Conservation (phyloP, 2,888 invertebrate species). For the Xanthorhoe spadicearia region DNA sequence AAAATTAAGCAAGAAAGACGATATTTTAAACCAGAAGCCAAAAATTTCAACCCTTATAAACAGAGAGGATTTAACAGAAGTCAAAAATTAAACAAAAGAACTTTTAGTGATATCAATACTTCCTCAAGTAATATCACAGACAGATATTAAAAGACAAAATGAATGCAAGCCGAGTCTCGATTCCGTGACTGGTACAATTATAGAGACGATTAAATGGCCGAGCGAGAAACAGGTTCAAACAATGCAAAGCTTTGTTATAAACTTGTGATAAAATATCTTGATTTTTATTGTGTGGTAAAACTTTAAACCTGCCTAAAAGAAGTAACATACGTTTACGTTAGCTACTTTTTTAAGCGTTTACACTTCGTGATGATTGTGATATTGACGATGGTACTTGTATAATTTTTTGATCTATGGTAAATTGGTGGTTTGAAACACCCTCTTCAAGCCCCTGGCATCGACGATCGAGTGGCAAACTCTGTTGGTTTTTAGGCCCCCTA, state of each 20-base stretch:
- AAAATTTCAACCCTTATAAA: not conserved
- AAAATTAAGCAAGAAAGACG: not conserved
- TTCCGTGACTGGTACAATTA: constrained; percentile 40
- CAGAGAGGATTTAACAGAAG: not conserved
- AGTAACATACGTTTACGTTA: not conserved
- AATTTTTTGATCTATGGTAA: too few relatives aligned
- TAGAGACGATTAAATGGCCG: constrained; percentile 32
- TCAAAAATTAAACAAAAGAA: not conserved
- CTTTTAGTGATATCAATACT: not conserved
- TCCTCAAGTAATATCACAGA: constrained; percentile 1
- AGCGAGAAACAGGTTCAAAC: constrained; percentile 41
- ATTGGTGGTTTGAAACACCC: too few relatives aligned
- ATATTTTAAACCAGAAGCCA: not conserved
- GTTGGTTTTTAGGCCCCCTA: too few relatives aligned
- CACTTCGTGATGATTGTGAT: too few relatives aligned
- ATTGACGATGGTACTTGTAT: too few relatives aligned
- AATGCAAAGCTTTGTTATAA: constrained; percentile 32
- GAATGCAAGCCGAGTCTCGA: constrained; percentile 31
- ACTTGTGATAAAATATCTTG: constrained; percentile 40
- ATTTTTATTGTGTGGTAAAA: constrained; percentile 1
- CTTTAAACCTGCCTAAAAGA: not conserved
- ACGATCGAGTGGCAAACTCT: too few relatives aligned
- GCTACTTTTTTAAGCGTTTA: not conserved
- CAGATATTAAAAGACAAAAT: constrained; percentile 22
- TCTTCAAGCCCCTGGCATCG: not conserved